Evolutionary conservation across 1,140 invertebrate species (phyloP), one percentile per base, ranked within the genome.

Genomic region (Augochlora pura): DNA sequence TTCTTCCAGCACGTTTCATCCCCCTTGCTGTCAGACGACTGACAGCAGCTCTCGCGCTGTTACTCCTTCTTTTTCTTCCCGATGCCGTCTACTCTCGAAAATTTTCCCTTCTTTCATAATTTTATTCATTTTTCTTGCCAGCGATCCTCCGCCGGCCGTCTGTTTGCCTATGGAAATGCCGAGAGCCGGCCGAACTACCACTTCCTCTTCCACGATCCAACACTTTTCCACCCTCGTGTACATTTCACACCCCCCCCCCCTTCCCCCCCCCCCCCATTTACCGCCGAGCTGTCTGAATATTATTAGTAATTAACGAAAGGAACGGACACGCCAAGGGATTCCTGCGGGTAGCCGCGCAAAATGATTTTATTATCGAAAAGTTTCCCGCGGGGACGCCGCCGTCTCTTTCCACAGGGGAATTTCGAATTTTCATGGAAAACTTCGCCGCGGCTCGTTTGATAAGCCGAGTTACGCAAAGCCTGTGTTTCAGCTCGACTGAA

Each of bases 41-140:
- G 89, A 88, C 88, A 86, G 71, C 84, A 80, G 25, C 63, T 32
- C 18, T 67, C 60, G 79, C 71, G 76, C 63, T 39, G 25, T 54
- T 3, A 39, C 49, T 80, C 62, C 62, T 57, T 75, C 70, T 39
- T 77, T 74, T 71, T 67, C 69, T 81, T 46, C 66, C 63, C 32
- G 66, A 39, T 64, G 67, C 72, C 77, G 62, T 78, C 73, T 77
- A 63, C 74, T 39, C 79, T 81, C 67, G 23, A 81, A 77, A 81
- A 52, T 63, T 85, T 78, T 81, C 83, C 76, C 82, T 78, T 65
- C 84, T 86, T 65, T 79, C 70, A 78, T 93, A 93, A 93, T 93
- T 92, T 93, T 93, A 93, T 93, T 93, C 92, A 93, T 93, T 93
- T 93, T 93, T 93, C 92, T 93, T 91, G 89, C 83, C 87, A 80